Percentiles rank a stretch among this genome's conserved stretches.
These are phyloP conservation scores for Manis crassicaudata DNA, from an alignment of 2,797 vertebrate genomes.

Conservation along the genomic window DNA sequence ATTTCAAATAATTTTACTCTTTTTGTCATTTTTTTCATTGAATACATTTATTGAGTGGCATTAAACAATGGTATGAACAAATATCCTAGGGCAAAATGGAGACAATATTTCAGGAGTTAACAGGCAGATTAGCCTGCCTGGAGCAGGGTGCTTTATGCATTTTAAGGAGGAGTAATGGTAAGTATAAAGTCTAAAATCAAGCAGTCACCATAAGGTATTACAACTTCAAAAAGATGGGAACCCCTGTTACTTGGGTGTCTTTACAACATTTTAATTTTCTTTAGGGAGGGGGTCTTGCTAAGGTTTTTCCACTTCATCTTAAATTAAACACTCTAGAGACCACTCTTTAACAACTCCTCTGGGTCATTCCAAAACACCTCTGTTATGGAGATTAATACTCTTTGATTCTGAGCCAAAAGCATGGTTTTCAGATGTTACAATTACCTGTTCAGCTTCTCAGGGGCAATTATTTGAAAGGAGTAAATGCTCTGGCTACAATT, in stretches of 20 bases:
- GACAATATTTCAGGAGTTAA: neutral
- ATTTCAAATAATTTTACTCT: neutral
- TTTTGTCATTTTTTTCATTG: neutral
- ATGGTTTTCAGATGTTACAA: constrained; percentile 80
- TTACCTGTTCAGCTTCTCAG: constrained; percentile 76
- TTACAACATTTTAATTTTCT: constrained; percentile 60
- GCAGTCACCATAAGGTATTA: neutral
- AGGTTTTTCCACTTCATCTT: constrained; percentile 70
- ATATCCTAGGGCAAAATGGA: neutral
- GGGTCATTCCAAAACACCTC: constrained; percentile 76
- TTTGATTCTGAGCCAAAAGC: constrained; percentile 77
- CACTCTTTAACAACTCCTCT: constrained; percentile 73
- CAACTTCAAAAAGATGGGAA: constrained; percentile 29
- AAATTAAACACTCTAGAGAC: constrained; percentile 75
- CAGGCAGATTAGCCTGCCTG: neutral
- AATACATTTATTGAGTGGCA: neutral
- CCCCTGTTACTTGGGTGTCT: constrained; percentile 50
- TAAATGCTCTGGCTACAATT: constrained; percentile 68
- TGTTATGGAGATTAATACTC: constrained; percentile 76
- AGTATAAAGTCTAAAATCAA: constrained; percentile 37
- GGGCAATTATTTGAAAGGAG: constrained; percentile 79
- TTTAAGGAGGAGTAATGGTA: constrained; percentile 6
- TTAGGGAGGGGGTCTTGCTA: constrained; percentile 6
- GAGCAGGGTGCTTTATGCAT: neutral
- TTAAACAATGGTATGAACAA: neutral